Evolutionary conservation across 2,113 vertebrate genomes (phyloP), one percentile per base, ranked within the genome.

Genomic region (Condylura cristata): DNA sequence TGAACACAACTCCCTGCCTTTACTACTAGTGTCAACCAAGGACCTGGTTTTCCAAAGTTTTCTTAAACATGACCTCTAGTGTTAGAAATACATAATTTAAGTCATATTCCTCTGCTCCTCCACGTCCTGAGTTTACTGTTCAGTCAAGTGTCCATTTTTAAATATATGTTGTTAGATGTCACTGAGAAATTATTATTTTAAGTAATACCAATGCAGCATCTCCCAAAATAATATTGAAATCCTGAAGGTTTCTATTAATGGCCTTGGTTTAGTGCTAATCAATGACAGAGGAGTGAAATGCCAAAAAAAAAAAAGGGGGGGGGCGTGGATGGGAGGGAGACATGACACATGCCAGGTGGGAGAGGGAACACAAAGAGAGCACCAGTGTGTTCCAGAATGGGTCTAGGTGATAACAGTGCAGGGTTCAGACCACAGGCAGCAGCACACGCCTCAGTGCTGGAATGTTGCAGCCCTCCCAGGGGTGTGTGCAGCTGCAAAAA

Each of bases 241-340:
- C 16, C 30, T 87, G 17, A 10, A 48, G 78, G 28, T 26, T 68
- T 87, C 46, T 68, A 18, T 44, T 13, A 70, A 37, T 58, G 18
- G 30, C 16, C 37, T 60, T 93, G n/a, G 8, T 39, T 70, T 85
- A 51, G 17, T 48, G 26, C 34, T 86, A 58, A 20, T 61, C 34
- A 81, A 24, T 44, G 70, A 84, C 6, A 93, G 39, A 91, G 24
- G 6, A 83, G n/a, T 14, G 60, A 84, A 95, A 58, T 76, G 60
- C 11, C 32, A 88, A 94, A 2, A 71, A 68, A 41, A 44, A 4
- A 56, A 8, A 20, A n/a, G n/a, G n/a, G n/a, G n/a, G n/a, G n/a
- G n/a, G n/a, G n/a, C n/a, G n/a, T n/a, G n/a, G n/a, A n/a, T n/a
- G n/a, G n/a, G n/a, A n/a, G n/a, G n/a, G n/a, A n/a, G 53, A 6